Conservation (phyloP, 2,888 invertebrate species). For the Polylopha cassiicola region DNA sequence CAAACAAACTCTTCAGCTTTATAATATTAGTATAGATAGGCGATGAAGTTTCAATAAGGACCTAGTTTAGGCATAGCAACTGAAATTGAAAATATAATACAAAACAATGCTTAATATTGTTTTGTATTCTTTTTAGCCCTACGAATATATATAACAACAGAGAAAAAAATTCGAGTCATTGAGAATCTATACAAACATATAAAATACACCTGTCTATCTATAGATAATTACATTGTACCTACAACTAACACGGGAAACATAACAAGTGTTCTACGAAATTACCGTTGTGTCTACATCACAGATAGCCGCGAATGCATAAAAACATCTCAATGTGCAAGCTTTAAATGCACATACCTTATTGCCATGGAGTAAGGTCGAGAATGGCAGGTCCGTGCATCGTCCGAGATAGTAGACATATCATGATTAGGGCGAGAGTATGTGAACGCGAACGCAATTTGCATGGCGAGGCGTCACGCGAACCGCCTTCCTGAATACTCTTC, state of each 20-base stretch:
- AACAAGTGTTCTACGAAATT: conserved; percentile 18
- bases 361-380: background rate
- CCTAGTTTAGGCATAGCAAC: too few relatives aligned
- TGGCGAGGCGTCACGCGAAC: conserved; percentile 16
- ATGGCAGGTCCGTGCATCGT: background rate
- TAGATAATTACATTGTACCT: conserved; percentile 11
- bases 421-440: conserved; percentile 13
- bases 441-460: conserved; percentile 17
- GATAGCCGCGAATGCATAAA: conserved; percentile 16
- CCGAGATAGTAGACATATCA: conserved; percentile 8
- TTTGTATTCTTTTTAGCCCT: too few relatives aligned
- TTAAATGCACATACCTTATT: conserved; percentile 5
- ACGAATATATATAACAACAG: too few relatives aligned
- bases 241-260: conserved; percentile 16
- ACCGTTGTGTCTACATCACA: conserved; percentile 18
- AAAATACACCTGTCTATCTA: conserved; percentile 4
- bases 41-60: too few relatives aligned
- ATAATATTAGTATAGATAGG: too few relatives aligned
- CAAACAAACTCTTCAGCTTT: too few relatives aligned
- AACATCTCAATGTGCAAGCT: too few relatives aligned
- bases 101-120: too few relatives aligned
- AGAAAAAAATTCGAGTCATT: too few relatives aligned
- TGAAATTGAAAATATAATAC: too few relatives aligned
- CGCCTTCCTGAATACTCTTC: conserved; percentile 1
- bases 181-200: too few relatives aligned